Conservation (phyloP, 2,888 invertebrate species). For the Drosophila subsilvestris region DNA sequence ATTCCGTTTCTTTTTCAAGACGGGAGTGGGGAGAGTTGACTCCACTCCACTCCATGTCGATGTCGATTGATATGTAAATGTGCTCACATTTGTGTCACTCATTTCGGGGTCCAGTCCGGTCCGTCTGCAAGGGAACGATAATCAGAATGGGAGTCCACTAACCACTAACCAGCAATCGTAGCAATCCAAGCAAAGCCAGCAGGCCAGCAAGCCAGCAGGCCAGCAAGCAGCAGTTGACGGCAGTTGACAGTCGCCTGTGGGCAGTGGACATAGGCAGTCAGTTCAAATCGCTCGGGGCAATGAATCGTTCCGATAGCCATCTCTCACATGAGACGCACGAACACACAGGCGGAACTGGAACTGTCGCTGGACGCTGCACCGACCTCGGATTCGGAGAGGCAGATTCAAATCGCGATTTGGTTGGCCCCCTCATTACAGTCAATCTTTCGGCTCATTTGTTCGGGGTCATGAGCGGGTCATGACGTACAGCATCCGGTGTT, state of each 20-base stretch:
- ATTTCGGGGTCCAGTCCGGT: constrained; percentile 39
- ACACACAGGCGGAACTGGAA: constrained; percentile 44
- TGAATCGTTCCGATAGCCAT: constrained; percentile 77
- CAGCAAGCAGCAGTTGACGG: constrained; percentile 26
- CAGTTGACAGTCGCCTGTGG: constrained; percentile 35
- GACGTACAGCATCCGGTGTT: constrained; percentile 67
- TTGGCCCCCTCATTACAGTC: constrained; percentile 75
- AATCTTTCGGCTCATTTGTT: constrained; percentile 71
- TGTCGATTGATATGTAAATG: constrained; percentile 81
- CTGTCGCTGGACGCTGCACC: constrained; percentile 3
- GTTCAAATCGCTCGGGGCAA: constrained; percentile 62
- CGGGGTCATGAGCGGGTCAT: constrained; percentile 61
- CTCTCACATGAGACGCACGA: constrained; percentile 75
- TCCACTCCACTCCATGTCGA: constrained; percentile 20
- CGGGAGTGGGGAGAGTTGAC: too few relatives aligned
- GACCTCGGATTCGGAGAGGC: constrained; percentile 15
- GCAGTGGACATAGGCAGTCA: constrained; percentile 33
- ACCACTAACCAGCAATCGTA: background rate
- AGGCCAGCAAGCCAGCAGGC: constrained; percentile 24
- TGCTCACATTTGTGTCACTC: constrained; percentile 80
- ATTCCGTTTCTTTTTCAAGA: background rate
- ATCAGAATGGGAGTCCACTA: constrained; percentile 32
- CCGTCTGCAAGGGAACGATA: constrained; percentile 26
- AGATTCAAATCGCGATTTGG: constrained; percentile 60
- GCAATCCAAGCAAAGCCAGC: constrained; percentile 5